Conservation (phyloP, 2,113 vertebrate species). For the Myotis yumanensis region DNA sequence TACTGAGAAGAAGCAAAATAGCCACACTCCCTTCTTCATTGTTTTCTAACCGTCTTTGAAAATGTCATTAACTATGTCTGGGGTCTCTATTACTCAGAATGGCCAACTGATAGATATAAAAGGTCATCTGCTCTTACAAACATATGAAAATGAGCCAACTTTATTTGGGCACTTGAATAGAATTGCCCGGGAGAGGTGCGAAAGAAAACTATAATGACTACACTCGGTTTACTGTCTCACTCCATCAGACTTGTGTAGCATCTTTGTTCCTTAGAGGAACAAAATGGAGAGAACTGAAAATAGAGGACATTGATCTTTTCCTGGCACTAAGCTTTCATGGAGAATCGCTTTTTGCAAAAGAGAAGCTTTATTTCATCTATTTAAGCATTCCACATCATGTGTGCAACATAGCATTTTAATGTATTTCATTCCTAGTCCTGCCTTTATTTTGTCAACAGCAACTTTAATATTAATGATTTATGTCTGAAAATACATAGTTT, state of each 20-base stretch:
- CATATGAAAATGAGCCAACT: constrained; percentile 69
- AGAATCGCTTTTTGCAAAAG: constrained; percentile 63
- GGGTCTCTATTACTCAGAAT: constrained; percentile 38
- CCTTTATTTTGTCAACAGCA: constrained; percentile 64
- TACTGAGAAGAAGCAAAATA: background rate
- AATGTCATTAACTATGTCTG: constrained; percentile 63
- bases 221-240: constrained; percentile 58
- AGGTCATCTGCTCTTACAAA: constrained; percentile 63
- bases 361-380: constrained; percentile 65
- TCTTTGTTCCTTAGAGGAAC: constrained; percentile 63
- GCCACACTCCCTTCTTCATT: constrained; percentile 35
- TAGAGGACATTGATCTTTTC: constrained; percentile 62
- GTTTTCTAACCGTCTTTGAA: constrained; percentile 31
- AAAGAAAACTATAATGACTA: constrained; percentile 58
- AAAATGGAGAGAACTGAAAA: constrained; percentile 65
- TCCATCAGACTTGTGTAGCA: constrained; percentile 61
- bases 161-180: constrained; percentile 63
- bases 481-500: constrained; percentile 47
- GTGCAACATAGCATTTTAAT: constrained; percentile 51
- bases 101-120: constrained; percentile 43
- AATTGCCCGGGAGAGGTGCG: constrained; percentile 60
- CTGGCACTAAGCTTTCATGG: constrained; percentile 57
- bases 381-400: constrained; percentile 69
- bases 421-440: constrained; percentile 42
- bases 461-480: constrained; percentile 69